These are phyloP conservation scores for Gymnocypris eckloni DNA, from an alignment of 2,797 vertebrate genomes.

Conservation along the genomic window DNA sequence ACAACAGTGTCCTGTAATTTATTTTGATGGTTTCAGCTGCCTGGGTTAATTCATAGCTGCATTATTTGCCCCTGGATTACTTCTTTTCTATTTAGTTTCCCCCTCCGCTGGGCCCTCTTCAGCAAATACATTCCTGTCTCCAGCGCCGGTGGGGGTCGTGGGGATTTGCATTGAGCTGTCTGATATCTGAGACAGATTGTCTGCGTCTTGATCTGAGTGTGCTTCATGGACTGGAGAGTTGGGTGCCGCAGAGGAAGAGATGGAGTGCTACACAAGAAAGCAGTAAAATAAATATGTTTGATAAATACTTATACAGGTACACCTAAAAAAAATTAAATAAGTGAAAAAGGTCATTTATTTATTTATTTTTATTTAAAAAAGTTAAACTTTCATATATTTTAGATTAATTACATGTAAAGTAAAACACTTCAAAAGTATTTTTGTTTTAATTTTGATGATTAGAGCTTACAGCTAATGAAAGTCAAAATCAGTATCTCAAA, in stretches of 20 bases:
- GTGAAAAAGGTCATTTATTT: too few species aligned
- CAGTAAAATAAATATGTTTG: not conserved
- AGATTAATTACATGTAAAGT: too few species aligned
- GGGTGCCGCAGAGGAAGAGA: slow-evolving; percentile 70
- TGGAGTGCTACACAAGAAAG: slow-evolving; percentile 71
- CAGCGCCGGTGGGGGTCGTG: slow-evolving; percentile 61
- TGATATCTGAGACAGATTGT: slow-evolving; percentile 62
- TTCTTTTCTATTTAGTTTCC: slow-evolving; percentile 50
- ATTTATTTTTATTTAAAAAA: too few species aligned
- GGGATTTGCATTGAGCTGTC: slow-evolving; percentile 68
- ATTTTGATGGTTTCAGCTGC: not conserved
- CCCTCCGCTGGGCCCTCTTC: slow-evolving; percentile 59
- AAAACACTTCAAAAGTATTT: too few species aligned
- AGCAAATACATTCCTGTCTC: slow-evolving; percentile 70
- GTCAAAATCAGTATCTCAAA: too few species aligned
- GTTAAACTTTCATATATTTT: too few species aligned
- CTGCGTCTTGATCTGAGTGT: slow-evolving; percentile 48
- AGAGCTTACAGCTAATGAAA: too few species aligned
- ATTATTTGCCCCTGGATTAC: slow-evolving; percentile 26
- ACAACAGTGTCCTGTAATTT: not conserved
- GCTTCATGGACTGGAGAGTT: slow-evolving; percentile 68
- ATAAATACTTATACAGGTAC: not conserved
- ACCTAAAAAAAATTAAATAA: too few species aligned
- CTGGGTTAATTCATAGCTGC: slow-evolving; percentile 16
- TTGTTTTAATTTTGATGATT: too few species aligned